These are phyloP conservation scores for Actinostola sp. DNA, from an alignment of 92 coral and sea anemone genomes.

Conservation along the genomic window DNA sequence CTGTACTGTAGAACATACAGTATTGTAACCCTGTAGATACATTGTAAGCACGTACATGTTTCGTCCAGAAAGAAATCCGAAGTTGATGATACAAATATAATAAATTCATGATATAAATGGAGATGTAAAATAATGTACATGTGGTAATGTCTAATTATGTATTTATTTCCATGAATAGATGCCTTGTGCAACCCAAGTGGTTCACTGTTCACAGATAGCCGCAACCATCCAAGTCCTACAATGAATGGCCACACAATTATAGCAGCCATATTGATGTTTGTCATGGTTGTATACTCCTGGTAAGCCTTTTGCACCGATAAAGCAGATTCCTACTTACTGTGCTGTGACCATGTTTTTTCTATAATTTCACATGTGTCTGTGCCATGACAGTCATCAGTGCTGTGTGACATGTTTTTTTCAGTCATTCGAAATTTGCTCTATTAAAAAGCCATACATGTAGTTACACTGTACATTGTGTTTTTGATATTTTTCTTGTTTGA, in stretches of 20 bases:
- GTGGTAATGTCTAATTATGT: background rate
- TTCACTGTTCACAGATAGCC: conserved; percentile 40
- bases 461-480: too few species aligned
- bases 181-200: conserved; percentile 82
- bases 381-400: background rate
- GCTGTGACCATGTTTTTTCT: background rate
- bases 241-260: conserved; percentile 81
- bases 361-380: background rate
- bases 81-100: too few species aligned
- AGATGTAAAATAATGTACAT: too few species aligned
- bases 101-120: background rate
- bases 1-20: too few species aligned
- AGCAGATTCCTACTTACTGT: background rate
- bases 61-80: too few species aligned
- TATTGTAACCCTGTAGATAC: too few species aligned
- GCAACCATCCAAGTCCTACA: conserved; percentile 66
- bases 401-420: too few species aligned
- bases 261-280: conserved; percentile 91
- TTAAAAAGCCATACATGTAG: too few species aligned
- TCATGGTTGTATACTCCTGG: conserved; percentile 97
- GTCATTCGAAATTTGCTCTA: too few species aligned
- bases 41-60: too few species aligned
- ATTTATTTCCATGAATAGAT: conserved; percentile 34
- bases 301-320: conserved; percentile 31
- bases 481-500: too few species aligned